Evolutionary conservation across 2,113 vertebrate species (phyloP), one percentile per base, ranked within the genome.

Genomic region (Nothobranchius furzeri): DNA sequence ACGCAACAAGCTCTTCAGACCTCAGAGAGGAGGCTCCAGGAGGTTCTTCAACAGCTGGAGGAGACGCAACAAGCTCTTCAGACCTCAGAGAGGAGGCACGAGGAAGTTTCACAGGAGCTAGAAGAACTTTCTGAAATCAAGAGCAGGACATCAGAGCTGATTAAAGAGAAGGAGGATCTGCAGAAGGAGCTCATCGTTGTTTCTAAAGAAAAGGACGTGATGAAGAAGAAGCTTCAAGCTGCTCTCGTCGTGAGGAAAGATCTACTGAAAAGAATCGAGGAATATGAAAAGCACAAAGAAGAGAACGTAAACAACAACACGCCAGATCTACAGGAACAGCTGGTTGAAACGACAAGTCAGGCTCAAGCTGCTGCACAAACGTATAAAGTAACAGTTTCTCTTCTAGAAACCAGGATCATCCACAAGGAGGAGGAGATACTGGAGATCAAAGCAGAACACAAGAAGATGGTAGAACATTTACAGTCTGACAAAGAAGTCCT

Each of bases 181-280:
- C 89, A 87, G 82, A 7, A 59, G 1, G 89, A 92, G 35, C 64
- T 93, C 4, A 84, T 85, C 20, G 91, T 89, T 54, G 50, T 90
- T 12, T 73, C 71, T 0, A 94, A 94, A 81, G 95, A 96, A 49
- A 95, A 92, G 79, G 95, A 95, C 1, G 88, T 81, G 0, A 35
- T 92, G 9, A 95, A 92, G 82, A 95, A 94, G 86, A 96, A 96
- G 65, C 92, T 96, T 57, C 95, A 96, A 50, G 95, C 94, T 3
- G 93, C 93, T 0, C 79, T 96, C 42, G 43, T 95, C 17, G 42
- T 95, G 11, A 91, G 95, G 35, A 94, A 94, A 73, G 94, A 96
- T 13, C 84, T 96, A 37, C 64, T 94, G 72, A 94, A 94, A 15
- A 95, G 93, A 75, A 83, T 95, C 9, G 92, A 92, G 20, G 89